Conservation (phyloP, 2,888 invertebrate genomes). For the Augochlorella aurata region DNA sequence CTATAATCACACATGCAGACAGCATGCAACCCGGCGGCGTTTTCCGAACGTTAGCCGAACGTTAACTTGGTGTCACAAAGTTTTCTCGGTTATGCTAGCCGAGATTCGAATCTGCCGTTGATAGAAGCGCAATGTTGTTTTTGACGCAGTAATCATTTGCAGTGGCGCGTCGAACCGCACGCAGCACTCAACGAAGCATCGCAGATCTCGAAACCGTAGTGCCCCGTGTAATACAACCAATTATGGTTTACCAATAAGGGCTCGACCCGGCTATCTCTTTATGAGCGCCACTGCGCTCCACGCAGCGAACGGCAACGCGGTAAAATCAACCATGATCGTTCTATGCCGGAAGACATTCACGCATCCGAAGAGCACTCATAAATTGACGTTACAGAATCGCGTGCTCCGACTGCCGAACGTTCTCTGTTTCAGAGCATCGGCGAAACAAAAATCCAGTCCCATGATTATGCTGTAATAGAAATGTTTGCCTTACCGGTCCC, state of each 20-base stretch:
- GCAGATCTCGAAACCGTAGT: slow-evolving; percentile 49
- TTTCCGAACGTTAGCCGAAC: not conserved
- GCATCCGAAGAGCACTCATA: slow-evolving; percentile 1
- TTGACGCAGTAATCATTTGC: slow-evolving; percentile 38
- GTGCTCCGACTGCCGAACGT: not conserved
- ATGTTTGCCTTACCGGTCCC: not conserved
- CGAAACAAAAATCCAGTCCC: not conserved
- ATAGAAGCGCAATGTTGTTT: slow-evolving; percentile 31
- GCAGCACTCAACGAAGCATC: slow-evolving; percentile 52
- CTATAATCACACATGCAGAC: not conserved
- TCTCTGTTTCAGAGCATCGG: not conserved
- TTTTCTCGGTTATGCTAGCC: not conserved
- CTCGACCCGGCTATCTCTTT: slow-evolving; percentile 57
- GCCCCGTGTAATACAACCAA: slow-evolving; percentile 43
- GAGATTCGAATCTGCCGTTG: not conserved
- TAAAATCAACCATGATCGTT: slow-evolving; percentile 49
- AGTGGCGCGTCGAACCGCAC: slow-evolving; percentile 36
- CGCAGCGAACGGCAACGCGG: slow-evolving; percentile 8
- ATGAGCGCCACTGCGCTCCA: slow-evolving; percentile 21
- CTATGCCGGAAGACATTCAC: not conserved
- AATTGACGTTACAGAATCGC: slow-evolving; percentile 17
- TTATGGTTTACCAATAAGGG: slow-evolving; percentile 63
- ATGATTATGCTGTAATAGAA: not conserved
- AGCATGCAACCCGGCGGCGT: not conserved
- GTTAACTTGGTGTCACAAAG: not conserved